Evolutionary conservation across 2,888 invertebrate species (phyloP).

Genomic region (Aromia moschata): DNA sequence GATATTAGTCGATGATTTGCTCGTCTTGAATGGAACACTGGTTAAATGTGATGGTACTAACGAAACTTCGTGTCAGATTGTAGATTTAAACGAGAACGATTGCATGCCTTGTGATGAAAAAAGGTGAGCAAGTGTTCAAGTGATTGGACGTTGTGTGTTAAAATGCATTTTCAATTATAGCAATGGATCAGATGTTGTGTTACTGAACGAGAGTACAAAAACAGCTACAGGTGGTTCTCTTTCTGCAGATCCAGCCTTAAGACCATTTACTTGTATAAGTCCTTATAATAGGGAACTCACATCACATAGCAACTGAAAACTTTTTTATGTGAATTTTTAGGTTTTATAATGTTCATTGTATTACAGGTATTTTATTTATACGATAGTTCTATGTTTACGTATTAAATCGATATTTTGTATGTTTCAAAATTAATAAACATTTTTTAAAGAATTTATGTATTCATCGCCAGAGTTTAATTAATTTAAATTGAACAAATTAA

Average conservation of each 20-base stretch:
- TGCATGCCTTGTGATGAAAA: constrained; percentile 44
- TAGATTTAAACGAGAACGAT: constrained; percentile 55
- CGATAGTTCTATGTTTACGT: background rate
- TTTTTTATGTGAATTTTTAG: background rate
- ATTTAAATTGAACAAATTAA: no score
- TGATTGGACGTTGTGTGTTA: constrained; percentile 40
- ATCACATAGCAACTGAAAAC: constrained; percentile 19
- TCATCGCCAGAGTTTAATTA: no score
- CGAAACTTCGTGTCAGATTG: constrained; percentile 47
- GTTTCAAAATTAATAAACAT: background rate
- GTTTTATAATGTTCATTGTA: constrained; percentile 1
- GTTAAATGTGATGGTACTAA: constrained; percentile 45
- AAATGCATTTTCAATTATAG: constrained; percentile 24
- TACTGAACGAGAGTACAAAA: constrained; percentile 47
- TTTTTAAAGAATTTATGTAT: no score
- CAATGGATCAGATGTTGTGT: constrained; percentile 32
- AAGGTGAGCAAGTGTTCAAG: constrained; percentile 27
- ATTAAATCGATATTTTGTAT: constrained; percentile 4
- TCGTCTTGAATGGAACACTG: constrained; percentile 78
- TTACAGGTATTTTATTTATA: no score
- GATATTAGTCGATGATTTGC: constrained; percentile 82
- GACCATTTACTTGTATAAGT: constrained; percentile 59
- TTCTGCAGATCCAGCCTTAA: constrained; percentile 56
- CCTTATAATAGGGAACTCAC: constrained; percentile 45
- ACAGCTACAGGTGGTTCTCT: constrained; percentile 52